A percentile compares a stretch with the other conserved stretches of the same genome.
Conservation (phyloP, 2,113 vertebrate genomes). For the Rattus rattus region DNA sequence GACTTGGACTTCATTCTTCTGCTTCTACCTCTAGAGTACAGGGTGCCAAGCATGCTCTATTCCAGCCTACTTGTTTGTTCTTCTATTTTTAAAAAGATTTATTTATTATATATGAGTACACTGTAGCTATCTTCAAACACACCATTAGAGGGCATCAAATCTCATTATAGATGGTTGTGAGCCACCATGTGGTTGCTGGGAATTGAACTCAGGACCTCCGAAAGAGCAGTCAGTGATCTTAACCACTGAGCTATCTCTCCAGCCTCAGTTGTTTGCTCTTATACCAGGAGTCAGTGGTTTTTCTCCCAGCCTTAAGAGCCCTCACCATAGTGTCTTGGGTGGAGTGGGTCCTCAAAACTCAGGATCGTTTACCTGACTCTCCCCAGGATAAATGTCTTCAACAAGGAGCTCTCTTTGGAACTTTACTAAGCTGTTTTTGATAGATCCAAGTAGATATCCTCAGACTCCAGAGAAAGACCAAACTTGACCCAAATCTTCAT, state of each 20-base stretch:
- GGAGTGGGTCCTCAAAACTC: background rate
- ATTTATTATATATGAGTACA: no score
- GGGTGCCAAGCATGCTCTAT: background rate
- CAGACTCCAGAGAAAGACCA: background rate
- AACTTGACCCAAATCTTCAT: background rate
- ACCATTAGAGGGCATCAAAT: no score
- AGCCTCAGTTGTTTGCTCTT: constrained; percentile 18
- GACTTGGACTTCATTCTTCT: background rate
- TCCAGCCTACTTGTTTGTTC: background rate
- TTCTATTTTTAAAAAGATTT: background rate
- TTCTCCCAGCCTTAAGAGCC: background rate
- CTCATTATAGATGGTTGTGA: no score
- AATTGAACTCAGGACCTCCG: no score
- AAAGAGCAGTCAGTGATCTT: no score
- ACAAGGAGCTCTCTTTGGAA: background rate
- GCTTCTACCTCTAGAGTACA: no score
- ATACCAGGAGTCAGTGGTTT: background rate
- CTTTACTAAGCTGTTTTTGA: background rate
- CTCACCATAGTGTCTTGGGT: background rate
- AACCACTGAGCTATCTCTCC: no score
- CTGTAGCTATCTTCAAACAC: no score
- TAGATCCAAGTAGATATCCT: rapidly evolving
- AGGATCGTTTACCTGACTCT: background rate
- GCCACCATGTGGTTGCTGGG: no score
- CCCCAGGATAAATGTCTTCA: rapidly evolving